Evolutionary conservation across 2,888 invertebrate genomes (phyloP).

Genomic region (Caenorhabditis macrosperma): DNA sequence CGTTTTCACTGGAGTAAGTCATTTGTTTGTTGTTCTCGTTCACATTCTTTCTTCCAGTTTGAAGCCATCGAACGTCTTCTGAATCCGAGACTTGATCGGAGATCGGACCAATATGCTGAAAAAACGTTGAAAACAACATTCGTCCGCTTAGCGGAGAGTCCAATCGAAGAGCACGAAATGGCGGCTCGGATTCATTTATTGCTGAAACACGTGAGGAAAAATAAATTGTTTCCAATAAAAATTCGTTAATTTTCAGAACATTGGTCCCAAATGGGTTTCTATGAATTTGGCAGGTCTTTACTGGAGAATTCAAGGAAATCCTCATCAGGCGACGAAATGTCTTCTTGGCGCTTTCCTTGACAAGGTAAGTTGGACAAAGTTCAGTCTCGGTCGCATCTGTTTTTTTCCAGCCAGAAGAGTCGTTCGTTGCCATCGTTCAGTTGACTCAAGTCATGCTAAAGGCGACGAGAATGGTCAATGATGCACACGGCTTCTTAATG

Average conservation of each 20-base stretch:
- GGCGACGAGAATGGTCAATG: slow-evolving; percentile 82
- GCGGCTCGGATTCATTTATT: slow-evolving; percentile 88
- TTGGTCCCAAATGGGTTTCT: slow-evolving; percentile 87
- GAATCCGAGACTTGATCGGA: slow-evolving; percentile 40
- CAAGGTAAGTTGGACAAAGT: slow-evolving; percentile 14
- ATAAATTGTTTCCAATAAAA: neutral
- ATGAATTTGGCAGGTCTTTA: slow-evolving; percentile 87
- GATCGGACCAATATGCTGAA: slow-evolving; percentile 47
- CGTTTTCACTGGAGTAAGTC: slow-evolving; percentile 39
- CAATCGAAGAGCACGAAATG: slow-evolving; percentile 84
- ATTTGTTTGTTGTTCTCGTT: neutral
- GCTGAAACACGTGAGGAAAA: slow-evolving; percentile 85
- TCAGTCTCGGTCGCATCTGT: too few relatives aligned
- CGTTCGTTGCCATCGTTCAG: slow-evolving; percentile 86
- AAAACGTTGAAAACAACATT: slow-evolving; percentile 61
- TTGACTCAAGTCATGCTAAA: slow-evolving; percentile 85
- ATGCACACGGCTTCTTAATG: slow-evolving; percentile 44
- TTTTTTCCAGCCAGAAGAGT: slow-evolving; percentile 69
- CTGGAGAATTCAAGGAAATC: slow-evolving; percentile 87
- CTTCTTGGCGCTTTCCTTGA: slow-evolving; percentile 84
- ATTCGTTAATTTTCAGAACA: slow-evolving; percentile 83
- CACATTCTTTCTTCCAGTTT: slow-evolving; percentile 16
- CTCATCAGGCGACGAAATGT: slow-evolving; percentile 86
- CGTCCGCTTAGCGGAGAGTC: slow-evolving; percentile 64
- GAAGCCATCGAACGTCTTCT: slow-evolving; percentile 49